Base-by-base conservation (phyloP, 2,888 invertebrate genomes). In the Drosophila pegasa region DNA sequence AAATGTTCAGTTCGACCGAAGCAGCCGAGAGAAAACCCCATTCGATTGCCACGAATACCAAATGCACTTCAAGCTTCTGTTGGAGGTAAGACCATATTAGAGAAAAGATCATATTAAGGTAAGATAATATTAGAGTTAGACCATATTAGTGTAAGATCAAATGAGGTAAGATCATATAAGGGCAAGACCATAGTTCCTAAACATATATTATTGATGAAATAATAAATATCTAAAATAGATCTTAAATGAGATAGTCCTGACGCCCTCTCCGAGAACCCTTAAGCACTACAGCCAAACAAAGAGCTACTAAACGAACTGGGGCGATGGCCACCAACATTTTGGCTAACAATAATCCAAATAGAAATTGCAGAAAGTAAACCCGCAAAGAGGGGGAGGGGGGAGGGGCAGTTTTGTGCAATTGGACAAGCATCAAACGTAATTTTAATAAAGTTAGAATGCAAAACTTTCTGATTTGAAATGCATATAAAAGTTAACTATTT, bases 401-500 rank as follows among this genome's bases (percentile, higher is more conserved):
- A 9, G 0, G 27, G 18, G 48, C 16, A 6, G 47, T 29, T 56
- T 14, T 62, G 35, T n/a, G 35, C 41, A 68, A 75, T 80, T 69
- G 78, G 73, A 62, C 62, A 67, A 72, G 59, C 85, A 80, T 80
- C 87, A 78, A 87, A 78, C 78, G 78, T 74, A 87, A 87, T 85
- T 85, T 85, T 85, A 82, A 87, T 87, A 87, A 85, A 85, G 85
- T 85, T 85, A 87, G 78, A 85, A 85, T 85, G 83, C 66, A 85
- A 85, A 85, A 85, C 78, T 87, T 85, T 87, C 65, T 81, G 83
- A 84, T 83, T 83, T 83, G 83, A 83, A 83, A 83, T 83, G 83
- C 87, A 84, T 81, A 83, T 83, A 87, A 87, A 87, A 83, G 83
- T 83, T 83, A 87, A 83, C 87, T 87, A 83, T 87, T 83, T 83